phyloP scores from a whole-genome alignment of 1,140 invertebrate genomes.

The Hyles vespertilio region DNA sequence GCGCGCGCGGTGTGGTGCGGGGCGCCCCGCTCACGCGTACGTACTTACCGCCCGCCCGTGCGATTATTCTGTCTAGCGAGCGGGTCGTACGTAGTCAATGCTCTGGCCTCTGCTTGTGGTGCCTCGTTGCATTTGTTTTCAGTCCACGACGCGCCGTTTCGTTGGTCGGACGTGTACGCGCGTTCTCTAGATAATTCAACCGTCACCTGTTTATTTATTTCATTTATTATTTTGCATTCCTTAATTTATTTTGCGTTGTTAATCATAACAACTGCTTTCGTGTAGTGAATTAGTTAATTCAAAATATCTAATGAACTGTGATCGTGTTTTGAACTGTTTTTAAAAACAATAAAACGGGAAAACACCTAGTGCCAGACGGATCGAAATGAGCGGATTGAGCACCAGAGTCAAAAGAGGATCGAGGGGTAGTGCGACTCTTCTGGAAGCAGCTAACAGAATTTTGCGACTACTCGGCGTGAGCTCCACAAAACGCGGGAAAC shows the following conservation, averaged over 20 bases:
- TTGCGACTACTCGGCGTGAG: constrained; percentile 71
- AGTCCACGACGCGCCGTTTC: constrained; percentile 61
- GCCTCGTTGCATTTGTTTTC: constrained; percentile 33
- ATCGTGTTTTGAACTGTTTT: constrained; percentile 58
- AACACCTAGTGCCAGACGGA: constrained; percentile 55
- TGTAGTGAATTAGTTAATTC: constrained; percentile 9
- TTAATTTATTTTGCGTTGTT: constrained; percentile 30
- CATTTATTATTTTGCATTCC: constrained; percentile 43
- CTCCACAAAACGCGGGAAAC: constrained; percentile 72
- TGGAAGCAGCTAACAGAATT: constrained; percentile 74
- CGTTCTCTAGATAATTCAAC: constrained; percentile 20
- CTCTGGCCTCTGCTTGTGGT: constrained; percentile 44
- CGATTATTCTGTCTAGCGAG: constrained; percentile 68
- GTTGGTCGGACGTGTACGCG: constrained; percentile 45
- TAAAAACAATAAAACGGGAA: constrained; percentile 57
- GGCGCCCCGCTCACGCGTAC: constrained; percentile 3
- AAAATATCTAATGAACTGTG: constrained; percentile 50
- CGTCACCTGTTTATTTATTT: constrained; percentile 30
- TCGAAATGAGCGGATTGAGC: constrained; percentile 75
- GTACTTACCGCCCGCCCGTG: constrained; percentile 39
- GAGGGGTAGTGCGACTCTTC: constrained; percentile 73
- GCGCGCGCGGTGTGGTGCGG: not conserved
- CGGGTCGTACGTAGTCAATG: constrained; percentile 59
- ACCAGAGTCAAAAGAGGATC: constrained; percentile 74
- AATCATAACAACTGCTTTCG: constrained; percentile 6